Evolutionary conservation across 2,113 vertebrate species (phyloP).

Genomic region (Hippocampus comes): DNA sequence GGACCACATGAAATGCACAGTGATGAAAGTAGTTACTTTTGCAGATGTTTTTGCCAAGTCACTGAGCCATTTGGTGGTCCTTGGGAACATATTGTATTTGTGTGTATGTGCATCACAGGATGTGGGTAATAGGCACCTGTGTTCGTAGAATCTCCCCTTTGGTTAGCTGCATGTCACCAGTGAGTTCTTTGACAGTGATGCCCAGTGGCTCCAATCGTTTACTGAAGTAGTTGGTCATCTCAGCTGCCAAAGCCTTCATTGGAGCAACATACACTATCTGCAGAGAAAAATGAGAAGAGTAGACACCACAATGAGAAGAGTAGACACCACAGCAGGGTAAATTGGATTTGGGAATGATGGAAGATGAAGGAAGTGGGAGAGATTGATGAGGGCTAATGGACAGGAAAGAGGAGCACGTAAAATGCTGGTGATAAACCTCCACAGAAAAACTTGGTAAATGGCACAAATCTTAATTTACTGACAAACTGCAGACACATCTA

Average conservation of each 20-base stretch:
- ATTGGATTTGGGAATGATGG: conserved; percentile 9
- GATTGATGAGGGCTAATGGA: not conserved
- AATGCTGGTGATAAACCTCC: conserved; percentile 79
- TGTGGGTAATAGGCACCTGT: conserved; percentile 76
- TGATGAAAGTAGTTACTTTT: not conserved
- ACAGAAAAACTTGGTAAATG: conserved; percentile 76
- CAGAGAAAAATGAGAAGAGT: conserved; percentile 48
- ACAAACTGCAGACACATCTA: conserved; percentile 73
- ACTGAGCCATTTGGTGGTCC: not conserved
- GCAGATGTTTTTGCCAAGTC: not conserved
- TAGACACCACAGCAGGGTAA: not conserved
- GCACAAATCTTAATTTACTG: conserved; percentile 81
- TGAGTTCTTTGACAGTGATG: conserved; percentile 90
- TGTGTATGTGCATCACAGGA: conserved; percentile 18
- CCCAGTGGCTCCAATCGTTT: conserved; percentile 90
- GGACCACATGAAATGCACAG: not conserved
- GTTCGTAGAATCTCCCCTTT: conserved; percentile 96
- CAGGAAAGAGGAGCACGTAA: conserved; percentile 47
- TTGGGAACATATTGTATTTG: not conserved
- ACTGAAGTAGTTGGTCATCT: conserved; percentile 99
- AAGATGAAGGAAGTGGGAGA: conserved; percentile 6
- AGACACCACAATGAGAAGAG: not conserved
- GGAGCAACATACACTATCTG: conserved; percentile 97
- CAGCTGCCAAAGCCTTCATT: conserved; percentile 98
- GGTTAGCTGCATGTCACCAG: conserved; percentile 97